Evolutionary conservation across 2,113 vertebrate species (phyloP).

Genomic region (Podilymbus podiceps): DNA sequence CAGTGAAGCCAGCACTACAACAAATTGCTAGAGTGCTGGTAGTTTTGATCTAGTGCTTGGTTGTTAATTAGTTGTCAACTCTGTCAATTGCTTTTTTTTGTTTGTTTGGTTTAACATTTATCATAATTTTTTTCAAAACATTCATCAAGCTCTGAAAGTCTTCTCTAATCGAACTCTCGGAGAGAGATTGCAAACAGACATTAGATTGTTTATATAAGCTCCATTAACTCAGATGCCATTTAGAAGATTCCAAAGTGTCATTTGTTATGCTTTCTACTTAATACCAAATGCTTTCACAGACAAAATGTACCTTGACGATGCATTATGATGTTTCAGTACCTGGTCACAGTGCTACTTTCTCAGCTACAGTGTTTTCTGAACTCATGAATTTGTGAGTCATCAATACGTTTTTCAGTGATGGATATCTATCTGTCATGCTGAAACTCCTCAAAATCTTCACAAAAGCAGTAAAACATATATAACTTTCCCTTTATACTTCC

Average conservation of each 20-base stretch:
- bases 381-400: background rate
- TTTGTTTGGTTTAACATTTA: background rate
- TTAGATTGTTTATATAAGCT: background rate
- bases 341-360: background rate
- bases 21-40: background rate
- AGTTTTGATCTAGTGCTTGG: background rate
- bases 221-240: background rate
- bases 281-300: background rate
- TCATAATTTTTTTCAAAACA: background rate
- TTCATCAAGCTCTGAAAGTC: background rate
- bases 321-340: background rate
- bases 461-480: background rate
- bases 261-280: background rate
- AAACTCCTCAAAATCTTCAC: background rate
- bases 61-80: background rate
- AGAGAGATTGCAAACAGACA: background rate
- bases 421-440: background rate
- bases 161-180: background rate
- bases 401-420: background rate
- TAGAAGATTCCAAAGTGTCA: background rate
- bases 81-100: background rate
- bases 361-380: background rate
- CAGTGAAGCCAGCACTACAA: background rate
- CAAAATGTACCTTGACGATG: background rate
- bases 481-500: background rate